Evolutionary conservation across 2,797 vertebrate genomes (phyloP).

Genomic region (Pseudochaenichthys georgianus): DNA sequence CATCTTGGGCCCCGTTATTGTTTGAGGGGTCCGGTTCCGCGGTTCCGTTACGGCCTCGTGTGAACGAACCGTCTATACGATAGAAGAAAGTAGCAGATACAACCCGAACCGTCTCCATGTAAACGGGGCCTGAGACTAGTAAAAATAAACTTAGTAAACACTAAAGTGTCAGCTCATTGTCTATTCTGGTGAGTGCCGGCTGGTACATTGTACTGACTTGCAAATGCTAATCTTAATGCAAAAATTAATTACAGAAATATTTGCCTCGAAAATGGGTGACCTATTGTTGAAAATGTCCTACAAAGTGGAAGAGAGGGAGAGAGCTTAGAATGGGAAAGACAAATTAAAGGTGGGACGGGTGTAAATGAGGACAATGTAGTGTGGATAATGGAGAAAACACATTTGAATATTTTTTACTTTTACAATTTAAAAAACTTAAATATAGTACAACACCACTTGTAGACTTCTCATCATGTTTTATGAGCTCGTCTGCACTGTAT

Average conservation of each 20-base stretch:
- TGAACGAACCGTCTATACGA: too few species aligned
- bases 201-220: constrained; percentile 34
- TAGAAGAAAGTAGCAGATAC: too few species aligned
- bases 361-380: constrained; percentile 25
- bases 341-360: constrained; percentile 38
- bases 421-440: background rate
- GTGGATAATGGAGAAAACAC: constrained; percentile 21
- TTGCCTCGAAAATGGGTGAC: constrained; percentile 52
- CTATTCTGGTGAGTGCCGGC: constrained; percentile 19
- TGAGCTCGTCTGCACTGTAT: constrained; percentile 1
- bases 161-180: constrained; percentile 30
- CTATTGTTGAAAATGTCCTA: constrained; percentile 51
- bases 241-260: constrained; percentile 45
- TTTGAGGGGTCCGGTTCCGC: too few species aligned
- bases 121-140: too few species aligned
- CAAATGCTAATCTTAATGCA: constrained; percentile 45
- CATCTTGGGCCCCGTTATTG: too few species aligned
- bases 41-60: too few species aligned
- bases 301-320: constrained; percentile 25
- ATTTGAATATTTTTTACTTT: background rate
- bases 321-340: constrained; percentile 42
- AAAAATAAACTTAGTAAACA: background rate
- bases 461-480: constrained; percentile 16
- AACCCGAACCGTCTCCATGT: too few species aligned
- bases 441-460: background rate